Percentiles rank a stretch among this genome's conserved stretches.
Evolutionary conservation across 2,888 invertebrate genomes (phyloP).

Genomic region (Entomobrya multifasciata): DNA sequence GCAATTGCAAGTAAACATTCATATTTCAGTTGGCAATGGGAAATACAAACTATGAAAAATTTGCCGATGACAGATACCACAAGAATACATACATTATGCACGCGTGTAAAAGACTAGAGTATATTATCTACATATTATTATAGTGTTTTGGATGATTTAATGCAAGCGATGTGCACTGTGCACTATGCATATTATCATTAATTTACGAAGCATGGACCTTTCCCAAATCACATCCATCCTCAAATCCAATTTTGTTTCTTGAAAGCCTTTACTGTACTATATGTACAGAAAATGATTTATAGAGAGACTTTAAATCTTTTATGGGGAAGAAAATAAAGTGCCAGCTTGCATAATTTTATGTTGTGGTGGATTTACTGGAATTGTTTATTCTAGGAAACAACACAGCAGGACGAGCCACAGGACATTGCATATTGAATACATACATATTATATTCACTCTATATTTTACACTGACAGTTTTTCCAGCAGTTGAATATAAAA

Average conservation of each 20-base stretch:
- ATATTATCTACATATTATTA: too few relatives aligned
- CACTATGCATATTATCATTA: too few relatives aligned
- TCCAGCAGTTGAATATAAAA: not conserved
- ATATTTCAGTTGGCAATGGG: not conserved
- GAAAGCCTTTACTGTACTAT: too few relatives aligned
- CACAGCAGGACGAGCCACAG: not conserved
- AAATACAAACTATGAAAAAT: not conserved
- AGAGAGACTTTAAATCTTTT: not conserved
- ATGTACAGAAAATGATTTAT: not conserved
- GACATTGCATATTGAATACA: not conserved
- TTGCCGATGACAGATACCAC: not conserved
- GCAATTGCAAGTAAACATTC: not conserved
- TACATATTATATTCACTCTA: too few relatives aligned
- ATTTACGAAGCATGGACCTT: too few relatives aligned
- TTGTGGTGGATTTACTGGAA: not conserved
- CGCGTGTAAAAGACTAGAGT: too few relatives aligned
- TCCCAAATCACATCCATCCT: too few relatives aligned
- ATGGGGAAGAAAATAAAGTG: not conserved
- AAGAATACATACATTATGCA: too few relatives aligned
- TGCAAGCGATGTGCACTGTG: too few relatives aligned
- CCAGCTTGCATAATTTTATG: not conserved
- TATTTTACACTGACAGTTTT: conserved; percentile 9
- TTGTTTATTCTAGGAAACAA: not conserved
- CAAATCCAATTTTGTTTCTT: too few relatives aligned
- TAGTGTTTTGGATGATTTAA: too few relatives aligned